These are phyloP conservation scores for Agraylea sexmaculata DNA, from an alignment of 1,140 invertebrate species.

Conservation along the genomic window DNA sequence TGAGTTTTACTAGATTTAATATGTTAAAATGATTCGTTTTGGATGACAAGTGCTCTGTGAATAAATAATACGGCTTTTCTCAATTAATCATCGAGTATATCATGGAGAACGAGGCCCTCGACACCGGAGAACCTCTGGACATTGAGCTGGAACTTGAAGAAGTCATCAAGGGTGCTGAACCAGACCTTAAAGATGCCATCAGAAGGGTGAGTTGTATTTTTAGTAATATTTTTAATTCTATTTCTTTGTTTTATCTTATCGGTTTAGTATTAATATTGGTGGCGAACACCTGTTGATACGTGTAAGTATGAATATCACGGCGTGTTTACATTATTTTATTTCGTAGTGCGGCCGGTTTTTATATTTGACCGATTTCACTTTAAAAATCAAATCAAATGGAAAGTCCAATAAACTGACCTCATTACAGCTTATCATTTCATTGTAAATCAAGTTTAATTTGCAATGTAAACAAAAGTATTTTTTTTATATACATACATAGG, in stretches of 20 bases:
- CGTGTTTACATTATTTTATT: background rate
- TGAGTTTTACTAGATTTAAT: too few species aligned
- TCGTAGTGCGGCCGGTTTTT: background rate
- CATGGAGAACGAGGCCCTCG: too few species aligned
- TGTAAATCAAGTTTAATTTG: background rate
- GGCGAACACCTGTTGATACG: constrained; percentile 4
- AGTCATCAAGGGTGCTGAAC: constrained; percentile 14
- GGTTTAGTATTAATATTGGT: background rate
- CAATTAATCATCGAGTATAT: too few species aligned
- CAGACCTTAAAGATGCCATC: constrained; percentile 18
- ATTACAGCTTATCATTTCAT: background rate
- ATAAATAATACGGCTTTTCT: too few species aligned
- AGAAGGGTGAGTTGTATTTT: constrained; percentile 14
- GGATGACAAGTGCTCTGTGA: too few species aligned
- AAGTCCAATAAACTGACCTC: background rate
- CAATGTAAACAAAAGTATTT: background rate
- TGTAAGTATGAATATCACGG: background rate
- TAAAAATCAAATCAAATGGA: background rate
- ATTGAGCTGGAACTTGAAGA: constrained; percentile 16
- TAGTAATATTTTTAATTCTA: constrained; percentile 1
- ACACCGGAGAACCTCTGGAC: constrained; percentile 15
- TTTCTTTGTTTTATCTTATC: background rate
- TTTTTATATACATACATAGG: background rate
- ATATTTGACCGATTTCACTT: background rate
- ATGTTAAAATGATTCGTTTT: too few species aligned